These are phyloP conservation scores for Sciurus vulgaris DNA, from an alignment of 2,797 vertebrate genomes.

Conservation along the genomic window DNA sequence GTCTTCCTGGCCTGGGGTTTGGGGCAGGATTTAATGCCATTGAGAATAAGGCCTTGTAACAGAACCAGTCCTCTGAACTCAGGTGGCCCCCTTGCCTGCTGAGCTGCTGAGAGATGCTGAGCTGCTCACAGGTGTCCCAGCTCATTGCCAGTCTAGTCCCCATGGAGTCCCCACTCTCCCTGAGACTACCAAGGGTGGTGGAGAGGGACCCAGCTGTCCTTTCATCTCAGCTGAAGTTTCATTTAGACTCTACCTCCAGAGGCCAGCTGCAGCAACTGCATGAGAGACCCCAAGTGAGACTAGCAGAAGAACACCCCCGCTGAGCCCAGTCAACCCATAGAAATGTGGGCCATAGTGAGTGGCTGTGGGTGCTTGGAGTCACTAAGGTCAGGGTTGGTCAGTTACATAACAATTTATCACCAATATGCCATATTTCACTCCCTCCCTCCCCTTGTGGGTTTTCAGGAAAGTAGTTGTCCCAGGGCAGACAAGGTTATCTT, in stretches of 20 bases:
- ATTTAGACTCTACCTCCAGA: not conserved
- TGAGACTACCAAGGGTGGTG: not conserved
- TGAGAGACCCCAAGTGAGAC: not conserved
- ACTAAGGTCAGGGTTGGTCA: not conserved
- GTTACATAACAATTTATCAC: not conserved
- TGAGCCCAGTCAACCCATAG: not conserved
- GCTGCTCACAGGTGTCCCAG: fast-evolving
- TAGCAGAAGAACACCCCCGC: not conserved
- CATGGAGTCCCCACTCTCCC: fast-evolving
- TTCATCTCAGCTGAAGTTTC: not conserved
- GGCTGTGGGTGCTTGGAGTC: fast-evolving
- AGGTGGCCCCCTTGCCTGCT: not conserved
- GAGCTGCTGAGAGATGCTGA: not conserved
- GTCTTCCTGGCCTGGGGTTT: no score
- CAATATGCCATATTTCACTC: fast-evolving
- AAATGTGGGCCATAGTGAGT: fast-evolving
- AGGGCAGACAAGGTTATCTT: not conserved
- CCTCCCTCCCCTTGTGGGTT: not conserved
- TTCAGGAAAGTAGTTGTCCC: not conserved
- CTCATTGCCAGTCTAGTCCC: fast-evolving
- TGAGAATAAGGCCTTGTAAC: not conserved
- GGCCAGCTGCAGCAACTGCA: not conserved
- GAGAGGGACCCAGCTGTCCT: not conserved
- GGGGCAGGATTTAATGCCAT: not conserved
- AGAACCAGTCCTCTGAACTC: no score